Evolutionary conservation across 2,888 invertebrate species (phyloP), one percentile per base, ranked within the genome.

Genomic region (Leptinotarsa peninsularis): DNA sequence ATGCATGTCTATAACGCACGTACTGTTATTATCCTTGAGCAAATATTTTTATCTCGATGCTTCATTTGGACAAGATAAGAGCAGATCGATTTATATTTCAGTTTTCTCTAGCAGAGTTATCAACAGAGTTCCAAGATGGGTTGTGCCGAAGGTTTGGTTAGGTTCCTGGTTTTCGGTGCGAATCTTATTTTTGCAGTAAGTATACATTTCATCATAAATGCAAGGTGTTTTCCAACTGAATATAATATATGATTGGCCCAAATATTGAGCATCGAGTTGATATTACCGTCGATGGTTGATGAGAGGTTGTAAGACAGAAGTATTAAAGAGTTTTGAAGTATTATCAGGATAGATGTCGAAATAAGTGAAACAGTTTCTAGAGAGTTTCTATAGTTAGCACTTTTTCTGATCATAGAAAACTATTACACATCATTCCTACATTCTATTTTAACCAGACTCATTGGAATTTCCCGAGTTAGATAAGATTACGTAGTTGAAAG

Each of bases 171-270:
- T 60, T 87, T 87, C 71, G 75, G 84, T 67, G 83, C 85, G 71
- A 87, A 87, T 81, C 86, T 94, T 82, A 83, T 94, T 78, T 93
- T 94, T 85, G 93, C 93, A 90, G 94, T 94, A 89, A 93, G 94
- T 93, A 67, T 18, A 27, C n/a, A 56, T 56, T 67, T 49, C 21
- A n/a, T 52, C 15, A 43, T n/a, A 66, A 15, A 15, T 43, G 3
- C 43, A 10, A 10, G 43, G 13, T 71, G 18, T 21, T 68, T 50
- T 17, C n/a, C 17, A 17, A 66, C 17, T 52, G 52, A n/a, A 52
- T 21, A 21, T 21, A 5, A 52, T 0, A 17, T 52, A 17, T 43
- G 43, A 43, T 43, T 0, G 13, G 1, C 43, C 2, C 10, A 43
- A 43, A 43, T 43, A 43, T 43, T 43, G 33, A 33, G 10, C 43